Conservation (phyloP, 2,797 vertebrate genomes). For the Sebastes matsubarae region DNA sequence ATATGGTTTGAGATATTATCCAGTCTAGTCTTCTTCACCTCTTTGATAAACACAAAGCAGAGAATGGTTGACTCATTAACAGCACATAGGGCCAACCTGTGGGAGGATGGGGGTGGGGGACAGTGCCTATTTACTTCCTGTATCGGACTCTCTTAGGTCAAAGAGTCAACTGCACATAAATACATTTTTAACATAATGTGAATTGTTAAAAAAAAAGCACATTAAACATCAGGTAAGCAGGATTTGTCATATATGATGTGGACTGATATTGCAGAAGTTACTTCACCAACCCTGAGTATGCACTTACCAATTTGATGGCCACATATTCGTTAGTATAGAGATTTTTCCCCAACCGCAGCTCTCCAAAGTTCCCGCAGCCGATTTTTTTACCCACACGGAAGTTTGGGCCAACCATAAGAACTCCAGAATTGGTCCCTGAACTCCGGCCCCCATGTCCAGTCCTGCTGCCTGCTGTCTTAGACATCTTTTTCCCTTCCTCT, state of each 20-base stretch:
- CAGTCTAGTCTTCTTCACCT: neutral
- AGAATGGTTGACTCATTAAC: constrained; percentile 52
- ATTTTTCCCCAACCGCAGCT: constrained; percentile 97
- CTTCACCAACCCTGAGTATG: constrained; percentile 2
- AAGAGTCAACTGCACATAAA: constrained; percentile 3
- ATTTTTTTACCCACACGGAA: constrained; percentile 99
- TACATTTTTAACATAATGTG: neutral
- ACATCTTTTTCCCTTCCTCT: constrained; percentile 98
- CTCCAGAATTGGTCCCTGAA: constrained; percentile 94
- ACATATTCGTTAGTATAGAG: constrained; percentile 99
- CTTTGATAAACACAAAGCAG: constrained; percentile 39
- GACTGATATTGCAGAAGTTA: neutral
- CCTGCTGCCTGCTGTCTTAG: constrained; percentile 90
- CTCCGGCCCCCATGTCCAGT: constrained; percentile 89
- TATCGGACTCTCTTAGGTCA: constrained; percentile 28
- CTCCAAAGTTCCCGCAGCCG: constrained; percentile 98
- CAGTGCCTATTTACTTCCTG: constrained; percentile 44
- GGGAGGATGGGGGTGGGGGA: neutral
- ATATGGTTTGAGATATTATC: neutral
- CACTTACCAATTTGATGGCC: constrained; percentile 98
- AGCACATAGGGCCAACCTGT: constrained; percentile 10
- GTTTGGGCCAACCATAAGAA: constrained; percentile 99
- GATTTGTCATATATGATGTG: neutral
- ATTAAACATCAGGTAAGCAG: neutral
- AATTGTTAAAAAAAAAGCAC: neutral